These are phyloP conservation scores for Palythoa grandis DNA, from an alignment of 92 coral and sea anemone genomes.

Conservation along the genomic window DNA sequence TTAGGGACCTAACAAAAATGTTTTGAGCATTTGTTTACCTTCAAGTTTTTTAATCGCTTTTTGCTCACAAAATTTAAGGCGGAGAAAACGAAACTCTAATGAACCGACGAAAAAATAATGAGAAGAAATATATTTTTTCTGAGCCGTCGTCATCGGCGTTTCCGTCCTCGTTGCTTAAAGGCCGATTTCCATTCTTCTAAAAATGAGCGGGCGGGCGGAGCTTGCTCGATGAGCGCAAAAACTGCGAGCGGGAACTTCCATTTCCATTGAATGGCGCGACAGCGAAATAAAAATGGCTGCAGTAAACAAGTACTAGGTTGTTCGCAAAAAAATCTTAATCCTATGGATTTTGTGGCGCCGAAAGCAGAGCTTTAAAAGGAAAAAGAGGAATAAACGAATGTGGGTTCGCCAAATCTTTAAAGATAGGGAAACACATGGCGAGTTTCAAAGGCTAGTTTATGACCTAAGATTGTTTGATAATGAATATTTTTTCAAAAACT, in stretches of 20 bases:
- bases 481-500: conserved; percentile 37
- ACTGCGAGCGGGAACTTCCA: conserved; percentile 4
- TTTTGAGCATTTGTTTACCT: too few relatives aligned
- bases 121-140: too few relatives aligned
- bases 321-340: conserved; percentile 7
- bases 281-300: conserved; percentile 11
- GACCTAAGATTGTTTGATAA: conserved; percentile 41
- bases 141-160: too few relatives aligned
- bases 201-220: conserved; percentile 1
- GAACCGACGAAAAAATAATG: too few relatives aligned
- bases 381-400: conserved; percentile 19
- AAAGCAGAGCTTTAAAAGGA: conserved; percentile 12
- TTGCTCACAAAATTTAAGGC: too few relatives aligned
- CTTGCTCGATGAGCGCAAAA: conserved; percentile 11
- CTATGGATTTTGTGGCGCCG: conserved; percentile 9
- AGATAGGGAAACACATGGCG: not conserved
- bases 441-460: conserved; percentile 13
- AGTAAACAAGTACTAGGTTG: conserved; percentile 15
- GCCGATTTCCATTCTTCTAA: conserved; percentile 3
- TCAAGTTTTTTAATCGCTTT: too few relatives aligned
- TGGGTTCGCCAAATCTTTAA: conserved; percentile 17
- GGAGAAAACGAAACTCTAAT: too few relatives aligned
- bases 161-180: too few relatives aligned
- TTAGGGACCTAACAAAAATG: too few relatives aligned
- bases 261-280: conserved; percentile 6